Percentiles rank a stretch among this genome's conserved stretches.
phyloP scores from a whole-genome alignment of 2,888 invertebrate genomes.

The Capitulum mitella region DNA sequence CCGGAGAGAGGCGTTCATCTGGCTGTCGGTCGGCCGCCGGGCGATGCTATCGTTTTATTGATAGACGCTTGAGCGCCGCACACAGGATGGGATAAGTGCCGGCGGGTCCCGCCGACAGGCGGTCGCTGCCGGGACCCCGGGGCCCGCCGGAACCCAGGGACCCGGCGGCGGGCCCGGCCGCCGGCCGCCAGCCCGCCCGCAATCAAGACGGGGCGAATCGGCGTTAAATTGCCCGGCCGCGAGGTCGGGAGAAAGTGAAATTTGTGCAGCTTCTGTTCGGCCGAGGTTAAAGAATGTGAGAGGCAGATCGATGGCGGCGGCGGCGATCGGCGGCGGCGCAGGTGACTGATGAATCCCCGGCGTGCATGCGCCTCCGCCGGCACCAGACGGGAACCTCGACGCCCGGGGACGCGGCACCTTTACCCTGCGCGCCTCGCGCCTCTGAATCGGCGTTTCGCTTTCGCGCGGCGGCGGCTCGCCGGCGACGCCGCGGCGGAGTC shows the following conservation, averaged over 20 bases:
- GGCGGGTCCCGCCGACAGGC: too few relatives aligned
- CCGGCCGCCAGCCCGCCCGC: neutral
- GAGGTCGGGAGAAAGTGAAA: slow-evolving; percentile 8
- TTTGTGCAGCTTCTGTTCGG: slow-evolving; percentile 1
- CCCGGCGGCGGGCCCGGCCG: neutral
- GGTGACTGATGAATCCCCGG: neutral
- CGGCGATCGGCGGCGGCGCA: neutral
- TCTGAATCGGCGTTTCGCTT: neutral
- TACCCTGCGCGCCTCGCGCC: neutral
- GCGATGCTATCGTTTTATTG: too few relatives aligned
- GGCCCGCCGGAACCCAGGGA: too few relatives aligned
- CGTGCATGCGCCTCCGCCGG: neutral
- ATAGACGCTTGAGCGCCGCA: too few relatives aligned
- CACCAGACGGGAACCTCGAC: neutral
- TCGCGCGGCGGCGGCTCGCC: neutral
- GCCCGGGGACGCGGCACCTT: neutral
- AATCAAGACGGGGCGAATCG: slow-evolving; percentile 1
- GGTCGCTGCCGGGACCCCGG: too few relatives aligned
- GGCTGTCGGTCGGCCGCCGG: too few relatives aligned
- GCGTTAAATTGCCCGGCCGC: neutral
- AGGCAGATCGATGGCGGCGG: neutral
- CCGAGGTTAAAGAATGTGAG: slow-evolving; percentile 9
- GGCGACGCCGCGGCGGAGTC: neutral
- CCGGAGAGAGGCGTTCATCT: too few relatives aligned
- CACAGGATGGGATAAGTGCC: too few relatives aligned